Evolutionary conservation across 2,797 vertebrate genomes (phyloP), one percentile per base, ranked within the genome.

Genomic region (Chromobotia macracanthus): DNA sequence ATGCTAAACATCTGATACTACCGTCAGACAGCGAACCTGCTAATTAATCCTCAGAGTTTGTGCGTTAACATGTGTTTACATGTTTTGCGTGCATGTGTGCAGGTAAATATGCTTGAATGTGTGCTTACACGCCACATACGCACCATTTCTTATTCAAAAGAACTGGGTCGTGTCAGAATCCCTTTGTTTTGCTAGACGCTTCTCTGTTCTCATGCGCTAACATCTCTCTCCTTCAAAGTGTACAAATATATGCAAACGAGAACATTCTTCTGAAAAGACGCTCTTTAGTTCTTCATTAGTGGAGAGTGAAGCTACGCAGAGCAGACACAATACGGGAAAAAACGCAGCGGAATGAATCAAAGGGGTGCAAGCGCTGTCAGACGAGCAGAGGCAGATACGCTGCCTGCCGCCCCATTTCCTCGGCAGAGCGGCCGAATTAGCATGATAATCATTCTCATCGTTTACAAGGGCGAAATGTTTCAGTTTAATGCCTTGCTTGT

Each of bases 401-500:
- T 79, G 66, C 81, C 91, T 92, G 89, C 87, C 87, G 87, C 83
- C 3, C 91, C 65, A 77, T 79, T 92, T 80, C 86, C 89, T 94
- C 91, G 21, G 91, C 85, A 87, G 84, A 91, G 92, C 90, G 90
- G 91, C 91, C 88, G 79, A 84, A 90, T 94, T 92, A 92, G 92
- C 93, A 91, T 89, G 89, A 93, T 94, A 94, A 95, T 95, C 94
- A 94, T 95, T 95, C 94, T 93, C 93, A 95, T 94, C 87, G 95
- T 95, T 95, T 95, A 94, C 94, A 95, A 95, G 95, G 95, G 95
- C 94, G 94, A 95, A 95, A 95, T 95, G 95, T 96, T 96, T 95
- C 95, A 95, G 95, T 96, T 95, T 95, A 95, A 95, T 96, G 95
- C 94, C 92, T 95, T 96, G 95, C 94, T 94, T 95, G 93, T 94